A percentile compares a stretch with the other conserved stretches of the same genome.
Evolutionary conservation across 1,140 invertebrate genomes (phyloP).

Genomic region (Eumeta japonica): DNA sequence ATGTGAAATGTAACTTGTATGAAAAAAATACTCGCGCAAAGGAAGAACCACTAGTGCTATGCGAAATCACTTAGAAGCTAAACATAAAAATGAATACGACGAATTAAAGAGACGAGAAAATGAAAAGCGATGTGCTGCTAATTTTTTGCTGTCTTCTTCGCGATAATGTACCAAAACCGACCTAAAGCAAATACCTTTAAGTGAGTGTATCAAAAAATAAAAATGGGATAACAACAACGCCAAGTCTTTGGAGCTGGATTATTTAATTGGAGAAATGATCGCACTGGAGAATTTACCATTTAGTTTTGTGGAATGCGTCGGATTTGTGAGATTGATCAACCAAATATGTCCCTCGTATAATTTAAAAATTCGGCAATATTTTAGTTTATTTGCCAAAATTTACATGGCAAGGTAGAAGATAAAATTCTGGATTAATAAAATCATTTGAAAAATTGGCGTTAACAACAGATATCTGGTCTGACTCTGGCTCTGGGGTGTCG

Average conservation of each 20-base stretch:
- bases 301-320: constrained; percentile 13
- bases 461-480: constrained; percentile 19
- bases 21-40: constrained; percentile 11
- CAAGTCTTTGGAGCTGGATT: constrained; percentile 6
- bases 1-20: too few species aligned
- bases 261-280: constrained; percentile 8
- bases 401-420: constrained; percentile 17
- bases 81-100: too few species aligned
- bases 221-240: constrained; percentile 8
- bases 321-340: constrained; percentile 16
- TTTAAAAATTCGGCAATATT: constrained; percentile 18
- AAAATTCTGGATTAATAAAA: constrained; percentile 14
- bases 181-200: too few species aligned
- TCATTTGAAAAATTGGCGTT: constrained; percentile 20
- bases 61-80: too few species aligned
- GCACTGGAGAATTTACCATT: too few species aligned
- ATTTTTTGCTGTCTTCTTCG: constrained; percentile 14
- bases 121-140: constrained; percentile 10
- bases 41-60: constrained; percentile 10
- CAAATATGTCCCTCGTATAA: constrained; percentile 13
- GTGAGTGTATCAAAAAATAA: constrained; percentile 10
- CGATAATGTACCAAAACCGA: constrained; percentile 13
- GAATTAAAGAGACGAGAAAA: constrained; percentile 12
- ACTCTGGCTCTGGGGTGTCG: constrained; percentile 15
- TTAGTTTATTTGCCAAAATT: constrained; percentile 19